phyloP scores from a whole-genome alignment of 2,797 vertebrate genomes.

The Bufotes viridis region DNA sequence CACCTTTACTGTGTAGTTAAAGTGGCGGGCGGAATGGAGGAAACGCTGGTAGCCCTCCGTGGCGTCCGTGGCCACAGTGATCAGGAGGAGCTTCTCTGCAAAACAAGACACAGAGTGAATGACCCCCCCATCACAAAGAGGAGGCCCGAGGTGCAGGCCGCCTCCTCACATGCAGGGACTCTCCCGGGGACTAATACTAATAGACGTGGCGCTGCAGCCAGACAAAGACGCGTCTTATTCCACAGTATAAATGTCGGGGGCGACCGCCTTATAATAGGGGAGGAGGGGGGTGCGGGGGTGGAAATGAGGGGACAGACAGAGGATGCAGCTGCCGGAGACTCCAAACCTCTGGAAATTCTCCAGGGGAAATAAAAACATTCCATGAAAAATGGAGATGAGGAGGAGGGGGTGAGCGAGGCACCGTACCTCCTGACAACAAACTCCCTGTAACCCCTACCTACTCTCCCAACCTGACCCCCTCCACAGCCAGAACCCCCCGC shows the following conservation, averaged over 20 bases:
- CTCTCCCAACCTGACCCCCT: too few species aligned
- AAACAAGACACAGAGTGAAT: not conserved
- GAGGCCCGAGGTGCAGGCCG: too few species aligned
- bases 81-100: conserved; percentile 82
- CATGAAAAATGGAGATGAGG: not conserved
- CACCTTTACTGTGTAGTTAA: conserved; percentile 88
- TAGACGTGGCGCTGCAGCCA: not conserved
- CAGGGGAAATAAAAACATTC: conserved; percentile 10
- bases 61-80: conserved; percentile 85
- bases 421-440: too few species aligned
- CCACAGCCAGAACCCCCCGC: too few species aligned
- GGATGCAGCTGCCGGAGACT: conserved; percentile 34
- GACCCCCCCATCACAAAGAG: too few species aligned
- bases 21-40: conserved; percentile 77
- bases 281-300: not conserved
- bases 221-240: conserved; percentile 35
- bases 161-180: not conserved
- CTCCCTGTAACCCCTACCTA: too few species aligned
- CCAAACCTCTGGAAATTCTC: not conserved
- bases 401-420: not conserved
- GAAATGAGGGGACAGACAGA: too few species aligned
- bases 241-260: not conserved
- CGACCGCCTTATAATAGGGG: not conserved
- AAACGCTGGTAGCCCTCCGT: conserved; percentile 86
- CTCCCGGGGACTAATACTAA: not conserved